Base-by-base conservation (phyloP, 2,797 vertebrate species). In the Cheirogaleus major region DNA sequence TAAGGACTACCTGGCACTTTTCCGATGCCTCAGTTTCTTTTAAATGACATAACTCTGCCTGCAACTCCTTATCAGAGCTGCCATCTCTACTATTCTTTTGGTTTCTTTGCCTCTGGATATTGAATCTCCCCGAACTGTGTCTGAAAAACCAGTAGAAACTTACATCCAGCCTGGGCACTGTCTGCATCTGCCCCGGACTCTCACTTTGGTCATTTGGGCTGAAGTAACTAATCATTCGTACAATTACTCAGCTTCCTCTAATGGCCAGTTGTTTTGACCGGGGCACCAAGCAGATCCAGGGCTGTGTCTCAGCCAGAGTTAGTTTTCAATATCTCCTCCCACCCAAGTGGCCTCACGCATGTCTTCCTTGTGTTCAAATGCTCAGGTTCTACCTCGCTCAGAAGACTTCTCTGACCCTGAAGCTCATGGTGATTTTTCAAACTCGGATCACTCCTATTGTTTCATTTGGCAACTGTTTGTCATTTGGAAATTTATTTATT, bases 401-500 rank as follows among this genome's bases (percentile, higher is more conserved):
- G 75, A 72, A 41, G 43, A 0, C 17, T 59, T 48, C 50, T 59
- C 38, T 75, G 61, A 70, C 1, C 50, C 48, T 32, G 35, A 61
- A 67, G 65, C 50, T 25, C 25, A 25, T 1, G 1, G 70, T 35
- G 61, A 85, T 57, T 83, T 61, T 85, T 27, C 57, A 69, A 95
- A 73, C 89, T 50, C 5, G 22, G 23, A 32, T 57, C 8, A 12
- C 18, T 80, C 35, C 22, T 57, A 69, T 35, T 69, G 35, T 73
- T 78, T 73, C 52, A 63, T 23, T 63, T 55, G 38, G 45, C 22
- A 67, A 38, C 76, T 73, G 38, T 50, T 61, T 78, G 70, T 30
- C 67, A 89, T 55, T 94, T 87, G 72, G 22, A 0, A 73, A 70
- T 87, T 82, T 89, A 63, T 78, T 82, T 95, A 91, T 50, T 88